A percentile compares a stretch with the other conserved stretches of the same genome.
phyloP scores from a whole-genome alignment of 92 coral and sea anemone species.

The Chrysogorgia sp. region DNA sequence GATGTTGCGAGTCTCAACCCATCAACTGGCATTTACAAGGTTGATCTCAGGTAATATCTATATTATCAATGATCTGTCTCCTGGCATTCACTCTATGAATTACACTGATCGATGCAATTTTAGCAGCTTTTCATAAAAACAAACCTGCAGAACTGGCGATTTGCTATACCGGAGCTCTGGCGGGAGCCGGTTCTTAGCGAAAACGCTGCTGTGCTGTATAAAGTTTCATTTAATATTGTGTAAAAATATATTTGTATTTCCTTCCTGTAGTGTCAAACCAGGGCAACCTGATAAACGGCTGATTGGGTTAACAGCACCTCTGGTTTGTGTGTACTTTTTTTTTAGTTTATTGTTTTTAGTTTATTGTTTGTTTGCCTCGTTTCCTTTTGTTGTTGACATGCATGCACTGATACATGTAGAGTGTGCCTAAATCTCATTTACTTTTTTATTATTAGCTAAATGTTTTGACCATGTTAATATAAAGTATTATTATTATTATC shows the following conservation, averaged over 20 bases:
- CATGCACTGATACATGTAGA: not conserved
- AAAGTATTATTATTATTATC: too few relatives aligned
- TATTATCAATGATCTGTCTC: too few relatives aligned
- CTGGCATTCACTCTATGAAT: not conserved
- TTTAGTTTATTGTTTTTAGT: conserved; percentile 75
- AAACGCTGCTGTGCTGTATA: not conserved
- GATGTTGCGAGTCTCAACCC: conserved; percentile 87
- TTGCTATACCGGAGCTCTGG: too few relatives aligned
- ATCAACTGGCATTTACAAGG: conserved; percentile 84
- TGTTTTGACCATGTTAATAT: too few relatives aligned
- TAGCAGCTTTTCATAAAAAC: too few relatives aligned
- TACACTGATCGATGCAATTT: too few relatives aligned
- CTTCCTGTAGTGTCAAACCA: conserved; percentile 71
- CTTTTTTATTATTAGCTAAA: too few relatives aligned
- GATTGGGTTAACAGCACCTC: conserved; percentile 74
- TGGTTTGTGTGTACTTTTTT: conserved; percentile 61
- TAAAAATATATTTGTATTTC: not conserved
- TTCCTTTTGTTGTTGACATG: not conserved
- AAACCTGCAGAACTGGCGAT: too few relatives aligned
- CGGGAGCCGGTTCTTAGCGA: not conserved
- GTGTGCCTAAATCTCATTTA: too few relatives aligned
- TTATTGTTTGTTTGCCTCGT: too few relatives aligned
- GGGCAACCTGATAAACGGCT: conserved; percentile 81
- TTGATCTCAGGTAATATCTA: conserved; percentile 63
- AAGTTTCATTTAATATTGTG: not conserved